Evolutionary conservation across 2,113 vertebrate species (phyloP).

Genomic region (Cyanoramphus novaezelandiae): DNA sequence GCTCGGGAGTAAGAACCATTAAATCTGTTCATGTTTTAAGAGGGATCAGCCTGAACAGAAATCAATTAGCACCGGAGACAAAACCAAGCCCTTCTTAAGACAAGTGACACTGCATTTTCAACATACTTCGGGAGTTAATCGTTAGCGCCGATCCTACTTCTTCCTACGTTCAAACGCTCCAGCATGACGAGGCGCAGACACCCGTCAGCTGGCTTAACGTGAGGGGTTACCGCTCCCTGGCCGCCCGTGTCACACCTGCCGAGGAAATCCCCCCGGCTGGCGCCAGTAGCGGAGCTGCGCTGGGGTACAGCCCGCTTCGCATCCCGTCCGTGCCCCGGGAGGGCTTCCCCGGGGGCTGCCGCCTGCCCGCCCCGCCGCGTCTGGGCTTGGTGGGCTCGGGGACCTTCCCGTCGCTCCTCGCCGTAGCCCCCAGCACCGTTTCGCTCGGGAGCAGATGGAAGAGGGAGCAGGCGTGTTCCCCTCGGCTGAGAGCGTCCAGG

Average conservation of each 20-base stretch:
- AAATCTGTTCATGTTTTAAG: constrained; percentile 65
- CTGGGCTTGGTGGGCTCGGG: neutral
- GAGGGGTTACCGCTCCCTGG: neutral
- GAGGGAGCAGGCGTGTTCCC: neutral
- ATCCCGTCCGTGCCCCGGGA: neutral
- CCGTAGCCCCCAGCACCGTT: neutral
- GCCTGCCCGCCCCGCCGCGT: neutral
- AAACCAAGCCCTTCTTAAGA: constrained; percentile 46
- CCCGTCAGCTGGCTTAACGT: neutral
- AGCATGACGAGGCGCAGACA: neutral
- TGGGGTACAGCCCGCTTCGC: neutral
- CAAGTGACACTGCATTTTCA: constrained; percentile 48
- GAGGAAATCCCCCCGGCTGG: neutral
- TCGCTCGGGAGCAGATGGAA: neutral
- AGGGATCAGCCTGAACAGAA: constrained; percentile 60
- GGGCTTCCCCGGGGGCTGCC: neutral
- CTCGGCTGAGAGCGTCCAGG: neutral
- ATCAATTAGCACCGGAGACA: constrained; percentile 61
- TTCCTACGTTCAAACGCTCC: neutral
- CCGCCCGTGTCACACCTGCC: neutral
- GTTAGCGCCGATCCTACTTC: neutral
- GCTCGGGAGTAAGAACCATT: constrained; percentile 60
- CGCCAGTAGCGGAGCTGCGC: neutral
- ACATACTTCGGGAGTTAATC: constrained; percentile 10
- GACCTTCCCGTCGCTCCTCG: accelerated